Conservation (phyloP, 2,797 vertebrate species). For the Myotis daubentonii region DNA sequence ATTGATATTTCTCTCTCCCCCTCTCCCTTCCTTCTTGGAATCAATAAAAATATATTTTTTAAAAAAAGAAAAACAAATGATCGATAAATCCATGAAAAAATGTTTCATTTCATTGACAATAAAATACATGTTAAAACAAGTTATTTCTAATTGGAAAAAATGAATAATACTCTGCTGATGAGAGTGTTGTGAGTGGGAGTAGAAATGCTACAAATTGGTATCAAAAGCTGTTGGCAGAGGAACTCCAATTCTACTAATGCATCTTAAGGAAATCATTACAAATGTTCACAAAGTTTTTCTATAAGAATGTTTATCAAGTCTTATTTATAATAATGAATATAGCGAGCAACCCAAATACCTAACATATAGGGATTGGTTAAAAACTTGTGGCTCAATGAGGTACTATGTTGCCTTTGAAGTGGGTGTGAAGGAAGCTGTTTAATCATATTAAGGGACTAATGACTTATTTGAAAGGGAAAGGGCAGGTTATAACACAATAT, state of each 20-base stretch:
- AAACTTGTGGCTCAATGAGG: background rate
- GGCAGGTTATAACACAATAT: background rate
- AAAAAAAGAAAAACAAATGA: background rate
- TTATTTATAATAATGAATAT: background rate
- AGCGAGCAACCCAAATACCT: background rate
- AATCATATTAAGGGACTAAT: background rate
- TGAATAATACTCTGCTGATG: background rate
- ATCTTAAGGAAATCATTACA: background rate
- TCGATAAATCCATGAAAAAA: background rate
- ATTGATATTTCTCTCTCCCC: too few relatives aligned
- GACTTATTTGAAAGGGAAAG: background rate
- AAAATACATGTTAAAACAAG: background rate
- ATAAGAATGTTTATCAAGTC: background rate
- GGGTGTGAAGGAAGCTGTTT: background rate
- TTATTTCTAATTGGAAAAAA: background rate
- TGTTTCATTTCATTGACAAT: background rate
- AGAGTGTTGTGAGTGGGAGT: background rate
- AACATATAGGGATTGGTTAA: background rate
- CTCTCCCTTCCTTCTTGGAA: too few relatives aligned
- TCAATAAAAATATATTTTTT: too few relatives aligned
- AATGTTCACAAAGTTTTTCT: background rate
- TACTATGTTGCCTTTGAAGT: background rate
- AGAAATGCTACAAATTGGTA: background rate
- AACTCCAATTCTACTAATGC: background rate
- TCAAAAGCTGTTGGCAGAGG: background rate